These are phyloP conservation scores for Enhydra lutris DNA, from an alignment of 2,113 vertebrate genomes.

Conservation along the genomic window DNA sequence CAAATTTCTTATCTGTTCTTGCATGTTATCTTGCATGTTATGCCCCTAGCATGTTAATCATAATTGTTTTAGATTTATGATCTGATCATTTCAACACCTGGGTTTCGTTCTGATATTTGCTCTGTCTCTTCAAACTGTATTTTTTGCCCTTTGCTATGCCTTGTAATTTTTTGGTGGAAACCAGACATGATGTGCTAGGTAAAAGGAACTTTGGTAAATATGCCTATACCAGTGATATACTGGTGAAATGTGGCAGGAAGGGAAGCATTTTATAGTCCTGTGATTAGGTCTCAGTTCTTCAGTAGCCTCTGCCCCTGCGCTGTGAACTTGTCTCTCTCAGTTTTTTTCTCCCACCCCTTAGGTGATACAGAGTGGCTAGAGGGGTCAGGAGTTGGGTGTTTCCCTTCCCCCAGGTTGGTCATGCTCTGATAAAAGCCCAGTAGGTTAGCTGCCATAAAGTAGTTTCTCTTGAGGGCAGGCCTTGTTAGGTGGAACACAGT, in stretches of 20 bases:
- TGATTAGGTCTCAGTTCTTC: background rate
- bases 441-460: background rate
- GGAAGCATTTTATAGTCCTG: background rate
- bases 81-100: conserved; percentile 25
- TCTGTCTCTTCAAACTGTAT: background rate
- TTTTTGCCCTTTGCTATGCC: background rate
- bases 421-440: background rate
- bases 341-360: background rate
- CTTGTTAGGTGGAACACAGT: background rate
- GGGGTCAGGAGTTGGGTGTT: background rate
- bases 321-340: background rate
- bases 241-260: background rate
- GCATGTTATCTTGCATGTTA: conserved; percentile 15
- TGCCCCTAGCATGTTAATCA: background rate
- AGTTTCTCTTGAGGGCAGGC: background rate
- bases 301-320: background rate
- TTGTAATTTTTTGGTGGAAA: background rate
- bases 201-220: background rate
- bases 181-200: background rate
- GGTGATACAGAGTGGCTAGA: background rate
- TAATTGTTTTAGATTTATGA: background rate
- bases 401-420: background rate
- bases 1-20: conserved; percentile 25
- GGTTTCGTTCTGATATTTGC: background rate
- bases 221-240: background rate